These are phyloP conservation scores for Buphagus erythrorhynchus DNA, from an alignment of 2,797 vertebrate species.

Conservation along the genomic window DNA sequence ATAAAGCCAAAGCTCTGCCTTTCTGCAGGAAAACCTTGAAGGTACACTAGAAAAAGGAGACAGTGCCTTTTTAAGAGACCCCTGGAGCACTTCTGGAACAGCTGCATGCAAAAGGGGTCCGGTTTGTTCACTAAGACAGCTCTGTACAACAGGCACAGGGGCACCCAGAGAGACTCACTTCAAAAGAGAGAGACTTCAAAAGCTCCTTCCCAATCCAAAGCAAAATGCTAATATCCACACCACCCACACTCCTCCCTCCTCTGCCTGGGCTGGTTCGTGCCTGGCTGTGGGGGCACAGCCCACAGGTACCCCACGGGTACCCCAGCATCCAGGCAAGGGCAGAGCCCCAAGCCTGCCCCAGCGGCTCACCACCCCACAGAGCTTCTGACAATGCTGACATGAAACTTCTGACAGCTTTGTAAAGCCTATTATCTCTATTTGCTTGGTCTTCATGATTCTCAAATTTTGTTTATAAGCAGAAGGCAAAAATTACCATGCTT, in stretches of 20 bases:
- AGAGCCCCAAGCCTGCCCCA: not conserved
- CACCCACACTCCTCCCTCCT: not conserved
- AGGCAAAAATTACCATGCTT: not conserved
- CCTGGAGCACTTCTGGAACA: not conserved
- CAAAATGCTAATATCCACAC: conserved; percentile 12
- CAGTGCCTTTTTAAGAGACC: not conserved
- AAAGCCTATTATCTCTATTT: not conserved
- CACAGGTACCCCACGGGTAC: not conserved
- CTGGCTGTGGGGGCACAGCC: not conserved
- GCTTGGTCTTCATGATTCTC: not conserved
- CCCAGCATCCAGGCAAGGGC: not conserved
- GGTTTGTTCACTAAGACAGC: not conserved
- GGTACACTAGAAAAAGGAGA: not conserved
- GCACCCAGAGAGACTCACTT: not conserved
- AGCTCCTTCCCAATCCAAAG: not conserved
- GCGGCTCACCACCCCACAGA: not conserved
- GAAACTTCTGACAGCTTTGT: not conserved
- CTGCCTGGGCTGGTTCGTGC: not conserved
- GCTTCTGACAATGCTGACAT: not conserved
- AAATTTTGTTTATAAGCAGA: not conserved
- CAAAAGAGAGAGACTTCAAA: conserved; percentile 52
- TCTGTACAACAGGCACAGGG: not conserved
- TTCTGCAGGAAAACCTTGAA: not conserved
- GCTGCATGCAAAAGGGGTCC: not conserved
- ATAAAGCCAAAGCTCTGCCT: not conserved